Evolutionary conservation across 2,113 vertebrate genomes (phyloP).

Genomic region (Leptobrachium leishanense): DNA sequence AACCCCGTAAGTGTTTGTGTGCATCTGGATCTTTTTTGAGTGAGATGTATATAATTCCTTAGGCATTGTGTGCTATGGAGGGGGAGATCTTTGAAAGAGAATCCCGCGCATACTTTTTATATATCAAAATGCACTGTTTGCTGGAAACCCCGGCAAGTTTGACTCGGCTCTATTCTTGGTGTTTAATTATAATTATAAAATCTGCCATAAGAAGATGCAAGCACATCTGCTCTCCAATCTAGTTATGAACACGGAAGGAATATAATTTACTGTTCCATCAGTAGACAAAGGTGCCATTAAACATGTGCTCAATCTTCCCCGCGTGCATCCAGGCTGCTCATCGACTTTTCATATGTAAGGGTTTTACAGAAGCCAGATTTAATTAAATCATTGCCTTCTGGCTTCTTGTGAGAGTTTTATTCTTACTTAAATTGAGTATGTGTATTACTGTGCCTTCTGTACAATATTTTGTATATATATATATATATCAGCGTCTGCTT

Average conservation of each 20-base stretch:
- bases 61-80: no score
- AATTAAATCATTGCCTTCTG: slow-evolving; percentile 42
- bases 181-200: slow-evolving; percentile 35
- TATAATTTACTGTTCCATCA: slow-evolving; percentile 45
- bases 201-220: slow-evolving; percentile 39
- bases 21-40: no score
- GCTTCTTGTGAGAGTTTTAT: slow-evolving; percentile 11
- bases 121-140: background rate
- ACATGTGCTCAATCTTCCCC: slow-evolving; percentile 38
- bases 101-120: background rate
- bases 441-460: slow-evolving; percentile 17
- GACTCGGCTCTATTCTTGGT: background rate
- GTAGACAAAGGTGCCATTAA: slow-evolving; percentile 42
- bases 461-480: slow-evolving; percentile 9
- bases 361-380: slow-evolving; percentile 14
- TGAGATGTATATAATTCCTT: no score
- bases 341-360: slow-evolving; percentile 24
- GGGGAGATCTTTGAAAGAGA: background rate
- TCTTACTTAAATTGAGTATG: slow-evolving; percentile 41
- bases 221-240: slow-evolving; percentile 54
- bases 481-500: slow-evolving; percentile 10
- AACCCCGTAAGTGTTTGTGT: no score
- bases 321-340: slow-evolving; percentile 28
- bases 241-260: slow-evolving; percentile 40
- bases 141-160: background rate